Base-by-base conservation (phyloP, 2,888 invertebrate species). In the Crematogaster levior region DNA sequence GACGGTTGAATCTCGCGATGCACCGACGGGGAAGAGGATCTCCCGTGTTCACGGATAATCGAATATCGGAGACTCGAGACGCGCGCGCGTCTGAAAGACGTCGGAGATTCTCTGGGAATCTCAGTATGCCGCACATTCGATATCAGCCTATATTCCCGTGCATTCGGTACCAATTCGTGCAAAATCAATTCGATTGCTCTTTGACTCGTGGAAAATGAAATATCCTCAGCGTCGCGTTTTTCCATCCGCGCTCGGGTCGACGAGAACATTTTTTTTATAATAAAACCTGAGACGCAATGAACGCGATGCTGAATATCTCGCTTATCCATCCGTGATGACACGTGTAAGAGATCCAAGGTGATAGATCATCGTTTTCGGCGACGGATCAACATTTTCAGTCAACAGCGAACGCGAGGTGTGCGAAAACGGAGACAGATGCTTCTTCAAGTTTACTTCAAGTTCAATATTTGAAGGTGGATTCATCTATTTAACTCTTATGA, bases 161-260 rank as follows among this genome's bases (percentile, higher is more conserved):
- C 83, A 75, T 73, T 75, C 82, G 68, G 66, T 77, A 56, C 53
- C 66, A 53, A 63, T 43, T 65, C 58, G 27, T 15, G 65, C 60
- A 61, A 74, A 86, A 84, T 85, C 85, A 79, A 86, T 86, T 85
- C 65, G 37, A 58, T 70, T 34, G 81, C 61, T 68, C 27, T 77
- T 82, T 74, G 65, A 30, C 56, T 83, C 83, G 53, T 85, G 74
- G 83, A 86, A 83, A 86, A 86, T 85, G 83, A 86, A 83, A 85
- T 83, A 86, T 83, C 83, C 21, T 21, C 84, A 43, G 7, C 65
- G n/a, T n/a, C 18, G 21, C 34, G 30, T 66, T 43, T 30, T 30
- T 65, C 40, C 30, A 40, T 53, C 15, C 77, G 40, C 77, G 40
- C 40, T 30, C 40, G 24, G 10, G 4, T 43, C 24, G 24, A 34